Evolutionary conservation across 2,113 vertebrate species (phyloP).

Genomic region (Geothlypis trichas): DNA sequence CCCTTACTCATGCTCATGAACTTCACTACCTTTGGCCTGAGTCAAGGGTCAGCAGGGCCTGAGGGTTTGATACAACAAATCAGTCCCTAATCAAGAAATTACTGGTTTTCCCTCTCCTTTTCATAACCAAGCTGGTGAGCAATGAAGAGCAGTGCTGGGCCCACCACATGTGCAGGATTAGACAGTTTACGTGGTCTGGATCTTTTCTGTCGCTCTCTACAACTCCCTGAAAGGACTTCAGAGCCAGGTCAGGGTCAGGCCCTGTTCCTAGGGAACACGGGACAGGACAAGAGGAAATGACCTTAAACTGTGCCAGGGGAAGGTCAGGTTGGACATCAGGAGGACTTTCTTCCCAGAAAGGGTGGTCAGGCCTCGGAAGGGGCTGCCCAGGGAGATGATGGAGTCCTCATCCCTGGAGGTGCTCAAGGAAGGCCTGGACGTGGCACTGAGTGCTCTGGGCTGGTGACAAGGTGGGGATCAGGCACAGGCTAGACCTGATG

Average conservation of each 20-base stretch:
- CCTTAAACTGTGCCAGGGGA: background rate
- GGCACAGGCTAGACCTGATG: background rate
- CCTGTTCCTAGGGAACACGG: background rate
- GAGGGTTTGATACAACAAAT: background rate
- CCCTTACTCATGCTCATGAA: background rate
- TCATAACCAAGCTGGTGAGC: background rate
- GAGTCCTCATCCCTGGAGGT: background rate
- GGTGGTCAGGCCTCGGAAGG: background rate
- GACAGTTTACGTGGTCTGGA: background rate
- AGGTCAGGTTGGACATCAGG: background rate
- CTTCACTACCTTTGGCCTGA: fast-evolving
- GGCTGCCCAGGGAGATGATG: background rate
- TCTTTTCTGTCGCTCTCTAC: background rate
- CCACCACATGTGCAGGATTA: background rate
- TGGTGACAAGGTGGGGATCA: background rate
- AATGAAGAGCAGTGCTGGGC: background rate
- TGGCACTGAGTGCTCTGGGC: background rate
- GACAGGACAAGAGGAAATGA: background rate
- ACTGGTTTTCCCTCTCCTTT: background rate
- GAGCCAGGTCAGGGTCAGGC: background rate
- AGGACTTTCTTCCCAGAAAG: background rate
- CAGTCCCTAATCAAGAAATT: background rate
- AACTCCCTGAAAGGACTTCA: background rate
- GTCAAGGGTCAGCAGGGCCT: background rate
- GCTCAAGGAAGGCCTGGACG: fast-evolving